Base-by-base conservation (phyloP, 2,888 invertebrate genomes). In the Odontocerum albicorne region DNA sequence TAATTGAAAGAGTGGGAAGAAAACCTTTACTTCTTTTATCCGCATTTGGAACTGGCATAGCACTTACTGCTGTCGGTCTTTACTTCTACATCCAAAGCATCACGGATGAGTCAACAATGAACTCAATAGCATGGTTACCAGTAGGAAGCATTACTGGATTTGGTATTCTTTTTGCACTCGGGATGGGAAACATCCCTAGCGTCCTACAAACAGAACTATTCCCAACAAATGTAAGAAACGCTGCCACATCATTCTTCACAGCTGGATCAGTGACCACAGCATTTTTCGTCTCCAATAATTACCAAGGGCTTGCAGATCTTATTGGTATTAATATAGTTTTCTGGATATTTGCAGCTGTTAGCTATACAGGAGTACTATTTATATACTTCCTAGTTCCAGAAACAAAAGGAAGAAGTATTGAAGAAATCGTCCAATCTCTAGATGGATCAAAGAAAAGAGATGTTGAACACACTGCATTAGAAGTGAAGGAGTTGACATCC, bases 161-260 rank as follows among this genome's bases (percentile, higher is more conserved):
- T 63, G 81, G 82, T 49, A 66, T 84, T 2, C 67, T 82, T n/a
- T 81, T 82, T 45, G 79, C 83, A 0, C 66, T 81, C 4, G 85
- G 85, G 0, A 69, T 85, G 20, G 82, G 81, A 1, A 84, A 82
- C 15, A 63, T 85, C 20, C 79, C 84, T 0, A 83, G 83, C 59
- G 79, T 84, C 60, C 74, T 85, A 71, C 79, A 84, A 63, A 82
- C 83, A 0, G 85, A 85, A 65, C 63, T 85, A 3, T 85, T 85
- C 63, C 82, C 85, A 0, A 80, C 82, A 0, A 84, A 83, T 57
- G 81, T 85, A 0, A 85, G 84, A 64, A 80, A 81, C 0, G 71
- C 75, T 0, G 84, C 84, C 0, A 81, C 83, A 0, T 82, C 82
- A 2, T 61, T 77, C 2, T 81, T 80, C 0, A 82, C 82, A 1